Base-by-base conservation (phyloP, 2,797 vertebrate species). In the Cuniculus paca region DNA sequence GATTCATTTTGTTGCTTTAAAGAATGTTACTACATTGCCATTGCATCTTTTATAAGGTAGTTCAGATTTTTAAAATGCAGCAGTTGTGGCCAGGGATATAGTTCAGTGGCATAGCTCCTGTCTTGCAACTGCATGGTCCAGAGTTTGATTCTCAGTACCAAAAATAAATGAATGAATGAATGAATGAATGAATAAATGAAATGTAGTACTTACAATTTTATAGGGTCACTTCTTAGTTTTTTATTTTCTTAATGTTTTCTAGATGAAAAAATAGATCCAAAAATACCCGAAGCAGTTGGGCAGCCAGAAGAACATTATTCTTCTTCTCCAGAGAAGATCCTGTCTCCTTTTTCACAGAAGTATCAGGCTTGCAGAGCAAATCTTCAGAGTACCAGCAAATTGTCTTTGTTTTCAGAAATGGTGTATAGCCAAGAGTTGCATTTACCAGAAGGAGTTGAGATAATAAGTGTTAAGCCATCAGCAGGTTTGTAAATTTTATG, bases 361-460 rank as follows among this genome's bases (percentile, higher is more conserved):
- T 99, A 98, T 95, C 99, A 98, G 92, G 98, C 99, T 86, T 99
- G 99, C 98, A 99, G 98, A 96, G 99, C 99, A 95, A 99, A 99
- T 97, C 99, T 99, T 91, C 99, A 99, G 97, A 99, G 99, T 91
- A 99, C 99, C 88, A 99, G 99, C 98, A 99, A 99, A 80, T 99
- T 99, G 95, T 99, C 98, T 93, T 99, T 99, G 88, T 98, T 98
- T 95, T 99, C 99, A 79, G 98, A 98, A 95, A 98, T 98, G 96
- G 99, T 99, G 0, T 99, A 99, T 97, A 99, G 99, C 98, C 98
- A 99, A 98, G 99, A 99, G 95, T 13, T 99, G 97, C 92, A 94
- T 96, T 99, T 99, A 95, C 99, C 99, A 52, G 98, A 98, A 89
- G 99, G 99, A 68, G 99, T 99, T 91, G 99, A 99, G 96, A 99